Conservation (phyloP, 1,140 invertebrate species). For the Saccostrea glomerata region DNA sequence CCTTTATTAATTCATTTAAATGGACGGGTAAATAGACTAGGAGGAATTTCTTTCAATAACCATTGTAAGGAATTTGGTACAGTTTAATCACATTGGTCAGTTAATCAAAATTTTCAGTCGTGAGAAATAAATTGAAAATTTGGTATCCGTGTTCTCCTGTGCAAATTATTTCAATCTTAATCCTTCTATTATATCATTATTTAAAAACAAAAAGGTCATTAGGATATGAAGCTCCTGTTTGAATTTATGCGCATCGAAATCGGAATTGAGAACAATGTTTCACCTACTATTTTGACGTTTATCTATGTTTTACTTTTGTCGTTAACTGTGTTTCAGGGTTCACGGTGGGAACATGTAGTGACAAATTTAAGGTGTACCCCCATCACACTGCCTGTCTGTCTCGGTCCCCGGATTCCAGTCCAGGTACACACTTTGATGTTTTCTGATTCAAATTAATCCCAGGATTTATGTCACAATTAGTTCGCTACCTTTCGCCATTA, state of each 20-base stretch:
- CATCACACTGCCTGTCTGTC: constrained; percentile 24
- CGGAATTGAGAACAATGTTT: no score
- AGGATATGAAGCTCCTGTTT: no score
- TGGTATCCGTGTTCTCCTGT: no score
- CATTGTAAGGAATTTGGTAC: background rate
- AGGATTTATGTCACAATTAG: background rate
- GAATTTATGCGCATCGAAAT: no score
- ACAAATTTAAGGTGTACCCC: constrained; percentile 32
- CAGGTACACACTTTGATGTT: constrained; percentile 27
- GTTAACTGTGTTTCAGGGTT: constrained; percentile 8
- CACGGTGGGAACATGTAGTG: background rate
- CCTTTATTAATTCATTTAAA: constrained; percentile 10
- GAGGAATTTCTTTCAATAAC: background rate
- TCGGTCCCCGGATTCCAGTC: background rate
- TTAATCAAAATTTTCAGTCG: no score
- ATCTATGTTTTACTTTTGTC: background rate
- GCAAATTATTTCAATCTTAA: no score
- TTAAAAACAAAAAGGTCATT: no score
- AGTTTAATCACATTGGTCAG: no score
- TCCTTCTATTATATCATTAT: no score
- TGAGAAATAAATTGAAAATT: no score
- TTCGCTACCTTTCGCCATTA: constrained; percentile 9
- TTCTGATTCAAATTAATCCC: background rate
- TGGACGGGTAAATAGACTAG: background rate
- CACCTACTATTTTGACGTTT: no score